Evolutionary conservation across 2,113 vertebrate genomes (phyloP).

Genomic region (Osmerus mordax): DNA sequence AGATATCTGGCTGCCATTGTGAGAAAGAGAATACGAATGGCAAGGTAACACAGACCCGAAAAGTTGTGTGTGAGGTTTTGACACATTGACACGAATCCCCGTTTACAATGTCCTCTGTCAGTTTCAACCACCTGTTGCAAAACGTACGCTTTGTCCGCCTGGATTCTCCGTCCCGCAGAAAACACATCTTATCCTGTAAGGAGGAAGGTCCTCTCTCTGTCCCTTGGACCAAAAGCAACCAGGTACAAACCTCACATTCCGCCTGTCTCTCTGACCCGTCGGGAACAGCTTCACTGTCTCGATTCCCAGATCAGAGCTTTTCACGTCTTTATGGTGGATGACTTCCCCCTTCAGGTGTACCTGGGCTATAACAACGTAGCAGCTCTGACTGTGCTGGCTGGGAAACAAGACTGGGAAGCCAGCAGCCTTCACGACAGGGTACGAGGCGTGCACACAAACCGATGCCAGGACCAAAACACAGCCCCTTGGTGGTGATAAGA

Average conservation of each 20-base stretch:
- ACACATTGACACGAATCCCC: too few species aligned
- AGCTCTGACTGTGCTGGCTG: slow-evolving; percentile 61
- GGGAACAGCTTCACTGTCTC: too few species aligned
- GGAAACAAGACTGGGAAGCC: slow-evolving; percentile 70
- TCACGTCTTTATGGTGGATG: background rate
- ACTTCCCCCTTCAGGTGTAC: slow-evolving; percentile 57
- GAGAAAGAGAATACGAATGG: slow-evolving; percentile 68
- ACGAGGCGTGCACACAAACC: slow-evolving; percentile 29
- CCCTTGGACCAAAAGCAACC: slow-evolving; percentile 67
- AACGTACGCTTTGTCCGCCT: background rate
- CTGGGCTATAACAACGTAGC: slow-evolving; percentile 70
- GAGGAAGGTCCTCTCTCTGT: slow-evolving; percentile 55
- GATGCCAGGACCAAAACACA: background rate
- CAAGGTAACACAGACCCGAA: slow-evolving; percentile 64
- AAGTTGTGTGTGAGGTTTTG: background rate
- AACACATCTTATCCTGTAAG: slow-evolving; percentile 64
- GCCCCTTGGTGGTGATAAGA: background rate
- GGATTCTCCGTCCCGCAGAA: slow-evolving; percentile 54
- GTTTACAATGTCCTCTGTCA: too few species aligned
- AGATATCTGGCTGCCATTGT: slow-evolving; percentile 69
- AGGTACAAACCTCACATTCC: slow-evolving; percentile 52
- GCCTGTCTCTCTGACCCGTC: too few species aligned
- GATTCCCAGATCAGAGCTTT: background rate
- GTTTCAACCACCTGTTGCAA: too few species aligned
- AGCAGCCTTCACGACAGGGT: slow-evolving; percentile 56